Conservation (phyloP, 2,113 vertebrate genomes). For the Pavo muticus region DNA sequence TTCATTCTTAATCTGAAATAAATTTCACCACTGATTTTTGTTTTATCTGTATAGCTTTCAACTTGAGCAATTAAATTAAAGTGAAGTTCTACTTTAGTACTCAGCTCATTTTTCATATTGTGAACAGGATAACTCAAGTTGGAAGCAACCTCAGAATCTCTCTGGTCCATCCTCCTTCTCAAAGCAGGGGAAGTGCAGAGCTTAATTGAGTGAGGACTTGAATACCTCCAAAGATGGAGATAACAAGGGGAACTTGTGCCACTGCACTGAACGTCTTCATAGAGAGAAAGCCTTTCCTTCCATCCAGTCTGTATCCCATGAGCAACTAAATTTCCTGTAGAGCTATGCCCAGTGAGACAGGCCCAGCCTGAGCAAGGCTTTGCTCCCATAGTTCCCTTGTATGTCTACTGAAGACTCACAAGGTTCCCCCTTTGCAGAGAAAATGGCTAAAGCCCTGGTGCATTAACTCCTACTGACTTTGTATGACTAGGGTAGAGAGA, state of each 20-base stretch:
- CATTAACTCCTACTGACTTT: not conserved
- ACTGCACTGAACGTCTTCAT: not conserved
- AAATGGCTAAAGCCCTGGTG: not conserved
- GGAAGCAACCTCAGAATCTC: not conserved
- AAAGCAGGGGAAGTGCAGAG: not conserved
- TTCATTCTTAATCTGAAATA: not conserved
- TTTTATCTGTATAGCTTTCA: not conserved
- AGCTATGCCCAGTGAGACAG: not conserved
- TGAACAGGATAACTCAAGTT: not conserved
- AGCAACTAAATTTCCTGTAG: not conserved
- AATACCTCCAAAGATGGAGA: not conserved
- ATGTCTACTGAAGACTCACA: not conserved
- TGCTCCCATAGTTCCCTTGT: not conserved
- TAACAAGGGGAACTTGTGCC: not conserved
- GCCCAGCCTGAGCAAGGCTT: not conserved
- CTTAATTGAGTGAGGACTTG: not conserved
- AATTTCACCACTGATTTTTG: not conserved
- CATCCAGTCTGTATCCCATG: no score
- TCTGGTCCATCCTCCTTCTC: not conserved
- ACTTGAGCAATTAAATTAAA: not conserved
- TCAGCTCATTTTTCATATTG: not conserved
- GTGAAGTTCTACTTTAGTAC: not conserved
- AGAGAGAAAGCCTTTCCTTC: not conserved
- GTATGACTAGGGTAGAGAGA: rapidly evolving
- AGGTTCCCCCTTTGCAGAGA: not conserved